Evolutionary conservation across 2,888 invertebrate species (phyloP).

Genomic region (Daptonema setosum): DNA sequence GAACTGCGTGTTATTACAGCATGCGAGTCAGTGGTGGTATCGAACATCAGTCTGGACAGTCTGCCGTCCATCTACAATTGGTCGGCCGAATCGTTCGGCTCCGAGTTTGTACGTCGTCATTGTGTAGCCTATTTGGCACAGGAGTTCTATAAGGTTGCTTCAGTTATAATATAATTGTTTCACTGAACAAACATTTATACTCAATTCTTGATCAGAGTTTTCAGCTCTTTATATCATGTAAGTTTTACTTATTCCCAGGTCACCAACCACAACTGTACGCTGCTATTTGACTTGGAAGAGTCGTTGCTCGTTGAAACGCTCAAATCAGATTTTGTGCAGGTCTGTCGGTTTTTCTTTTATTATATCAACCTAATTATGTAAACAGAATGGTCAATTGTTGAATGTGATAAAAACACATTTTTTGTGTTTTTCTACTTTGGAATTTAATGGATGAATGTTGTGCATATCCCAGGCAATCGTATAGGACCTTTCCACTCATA

Average conservation of each 20-base stretch:
- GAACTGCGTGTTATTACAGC: slow-evolving; percentile 32
- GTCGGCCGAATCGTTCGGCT: slow-evolving; percentile 72
- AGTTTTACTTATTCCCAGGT: slow-evolving; percentile 37
- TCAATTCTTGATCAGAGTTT: no score
- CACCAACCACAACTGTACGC: slow-evolving; percentile 47
- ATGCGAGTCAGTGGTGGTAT: slow-evolving; percentile 78
- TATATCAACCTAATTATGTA: no score
- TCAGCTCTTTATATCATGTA: no score
- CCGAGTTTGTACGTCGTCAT: slow-evolving; percentile 64
- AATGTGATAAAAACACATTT: no score
- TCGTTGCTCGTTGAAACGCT: slow-evolving; percentile 50
- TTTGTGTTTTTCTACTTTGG: no score
- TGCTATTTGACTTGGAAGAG: slow-evolving; percentile 53
- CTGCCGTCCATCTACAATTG: slow-evolving; percentile 57
- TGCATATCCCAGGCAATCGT: no score
- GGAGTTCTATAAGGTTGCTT: slow-evolving; percentile 49
- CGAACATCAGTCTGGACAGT: slow-evolving; percentile 61
- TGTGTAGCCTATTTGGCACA: slow-evolving; percentile 73
- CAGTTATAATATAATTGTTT: no score
- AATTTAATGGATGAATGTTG: no score
- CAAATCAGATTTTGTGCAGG: slow-evolving; percentile 47
- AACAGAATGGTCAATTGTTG: no score
- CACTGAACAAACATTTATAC: no score
- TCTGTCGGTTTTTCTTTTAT: slow-evolving; percentile 12
- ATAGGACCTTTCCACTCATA: no score